Evolutionary conservation across 2,888 invertebrate species (phyloP), one percentile per base, ranked within the genome.

Genomic region (Protonemura montana): DNA sequence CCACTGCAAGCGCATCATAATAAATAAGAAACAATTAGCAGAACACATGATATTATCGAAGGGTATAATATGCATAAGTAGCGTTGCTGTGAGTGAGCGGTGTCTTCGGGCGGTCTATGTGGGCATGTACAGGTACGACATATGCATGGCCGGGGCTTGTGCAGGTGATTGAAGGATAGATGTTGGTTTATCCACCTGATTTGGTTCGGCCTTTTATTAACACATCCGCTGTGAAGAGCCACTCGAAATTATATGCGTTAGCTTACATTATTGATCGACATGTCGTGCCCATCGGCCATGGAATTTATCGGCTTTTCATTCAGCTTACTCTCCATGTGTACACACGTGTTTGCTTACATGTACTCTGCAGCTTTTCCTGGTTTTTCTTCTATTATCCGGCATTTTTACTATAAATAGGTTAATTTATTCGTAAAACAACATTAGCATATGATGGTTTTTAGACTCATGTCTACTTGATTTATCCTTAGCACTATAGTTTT

Each of bases 171-270:
- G 41, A 27, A 84, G 84, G 16, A n/a, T n/a, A n/a, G n/a, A 26
- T 84, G 76, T 82, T 30, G 26, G 84, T 84, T 59, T 59, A 59
- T 10, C 3, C 59, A 21, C 59, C 59, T 59, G 59, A 59, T 59
- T 59, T 84, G 27, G 27, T 82, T 7, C 76, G 59, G 29, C 76
- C 84, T 84, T 84, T 76, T 84, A 84, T 84, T 76, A 76, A 76
- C 84, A 84, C 84, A 84, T 84, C 84, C 76, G 84, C 84, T 26
- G 76, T 26, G 76, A 84, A 84, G 84, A 84, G 5, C 28, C 84
- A 5, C n/a, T 6, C 81, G 30, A 81, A 81, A 30, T 81, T 81
- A 81, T 81, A 81, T 59, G 59, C 59, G 59, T 21, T 13, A 10
- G 59, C 59, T 59, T 21, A 21, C 59, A 1, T 59, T 59, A 59